Base-by-base conservation (phyloP, 2,797 vertebrate species). In the Miichthys miiuy region DNA sequence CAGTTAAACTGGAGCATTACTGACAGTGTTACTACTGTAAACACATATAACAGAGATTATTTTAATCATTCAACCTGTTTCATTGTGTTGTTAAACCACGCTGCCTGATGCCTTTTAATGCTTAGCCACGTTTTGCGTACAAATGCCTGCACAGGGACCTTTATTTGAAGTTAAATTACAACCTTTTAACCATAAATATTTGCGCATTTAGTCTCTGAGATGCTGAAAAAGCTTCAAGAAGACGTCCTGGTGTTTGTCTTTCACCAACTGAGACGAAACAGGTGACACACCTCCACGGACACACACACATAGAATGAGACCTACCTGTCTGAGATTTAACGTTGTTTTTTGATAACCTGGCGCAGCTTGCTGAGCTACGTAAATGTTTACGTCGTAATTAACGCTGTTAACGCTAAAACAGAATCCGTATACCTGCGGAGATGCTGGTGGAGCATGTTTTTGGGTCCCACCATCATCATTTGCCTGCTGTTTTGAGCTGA, bases 61-160 rank as follows among this genome's bases (percentile, higher is more conserved):
- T 83, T 52, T 55, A 63, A 66, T 58, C 78, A 82, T 79, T 83
- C 70, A 92, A 92, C 92, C 90, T 85, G 93, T 89, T 89, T 88
- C 90, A 86, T 91, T 93, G 92, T 90, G 82, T 69, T 38, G 48
- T 60, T 72, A 63, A 85, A 84, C 85, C 83, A 84, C 77, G 79
- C 85, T 88, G 89, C 75, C 76, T 72, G 71, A 64, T 74, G 81
- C 66, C 51, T 56, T 68, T 62, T 62, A 42, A 68, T 73, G 72
- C 71, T 75, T 10, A 50, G 30, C 62, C 69, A 62, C 72, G 65
- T 61, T 73, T 14, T 70, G 72, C 65, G 46, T 57, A 63, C 63
- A 58, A n/a, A 44, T 65, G 38, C 25, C 77, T 47, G 52, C 38
- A 64, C 34, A 17, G 38, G 13, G 42, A 44, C 12, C 63, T 38